Conservation (phyloP, 2,888 invertebrate genomes). For the Stegophylla sp. region DNA sequence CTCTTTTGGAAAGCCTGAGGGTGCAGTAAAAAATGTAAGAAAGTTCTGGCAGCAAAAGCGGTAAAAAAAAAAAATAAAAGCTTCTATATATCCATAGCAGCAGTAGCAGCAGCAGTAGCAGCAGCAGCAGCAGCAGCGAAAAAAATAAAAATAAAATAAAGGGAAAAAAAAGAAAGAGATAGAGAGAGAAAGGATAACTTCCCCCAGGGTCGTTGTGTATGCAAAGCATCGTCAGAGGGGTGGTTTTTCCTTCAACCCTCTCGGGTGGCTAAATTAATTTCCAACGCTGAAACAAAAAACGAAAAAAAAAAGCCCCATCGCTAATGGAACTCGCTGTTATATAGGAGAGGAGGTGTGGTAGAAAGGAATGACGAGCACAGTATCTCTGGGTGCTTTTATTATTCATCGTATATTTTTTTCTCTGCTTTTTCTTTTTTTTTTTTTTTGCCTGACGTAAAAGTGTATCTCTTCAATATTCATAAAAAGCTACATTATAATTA, state of each 20-base stretch:
- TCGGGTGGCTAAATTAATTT: conserved; percentile 59
- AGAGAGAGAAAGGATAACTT: conserved; percentile 58
- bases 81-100: conserved; percentile 19
- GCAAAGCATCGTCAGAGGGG: conserved; percentile 58
- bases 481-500: conserved; percentile 52
- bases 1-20: conserved; percentile 57
- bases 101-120: conserved; percentile 34
- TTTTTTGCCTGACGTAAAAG: conserved; percentile 22
- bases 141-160: conserved; percentile 40
- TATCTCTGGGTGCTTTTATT: conserved; percentile 55
- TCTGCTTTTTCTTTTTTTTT: too few species aligned
- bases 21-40: conserved; percentile 58
- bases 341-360: conserved; percentile 7
- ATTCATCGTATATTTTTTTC: conserved; percentile 57
- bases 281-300: conserved; percentile 55
- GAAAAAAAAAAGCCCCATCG: conserved; percentile 48
- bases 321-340: conserved; percentile 55
- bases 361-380: conserved; percentile 43
- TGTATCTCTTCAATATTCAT: conserved; percentile 40
- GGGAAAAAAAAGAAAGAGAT: conserved; percentile 26
- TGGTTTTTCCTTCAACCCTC: conserved; percentile 58
- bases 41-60: conserved; percentile 57
- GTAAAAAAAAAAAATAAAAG: conserved; percentile 34
- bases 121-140: conserved; percentile 7
- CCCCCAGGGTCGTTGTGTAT: conserved; percentile 60